A percentile compares a stretch with the other conserved stretches of the same genome.
phyloP scores from a whole-genome alignment of 2,888 invertebrate species.

The Agrochola lychnidis region DNA sequence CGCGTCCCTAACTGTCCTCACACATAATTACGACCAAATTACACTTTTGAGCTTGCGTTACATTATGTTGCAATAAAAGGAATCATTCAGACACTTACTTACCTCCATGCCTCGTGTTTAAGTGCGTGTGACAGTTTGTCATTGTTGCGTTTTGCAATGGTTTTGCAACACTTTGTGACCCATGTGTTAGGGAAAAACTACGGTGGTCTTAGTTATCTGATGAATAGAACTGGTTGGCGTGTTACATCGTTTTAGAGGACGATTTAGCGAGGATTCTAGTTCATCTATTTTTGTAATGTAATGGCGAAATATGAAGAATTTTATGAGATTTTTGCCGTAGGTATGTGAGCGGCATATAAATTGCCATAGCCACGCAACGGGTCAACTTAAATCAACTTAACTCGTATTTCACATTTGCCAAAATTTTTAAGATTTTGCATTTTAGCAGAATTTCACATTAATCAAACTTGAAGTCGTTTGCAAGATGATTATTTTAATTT shows the following conservation, averaged over 20 bases:
- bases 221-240: conserved; percentile 52
- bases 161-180: conserved; percentile 58
- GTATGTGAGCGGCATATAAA: conserved; percentile 9
- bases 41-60: conserved; percentile 58
- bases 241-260: conserved; percentile 46
- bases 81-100: conserved; percentile 62
- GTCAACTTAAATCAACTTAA: conserved; percentile 3
- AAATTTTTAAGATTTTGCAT: neutral
- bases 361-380: neutral
- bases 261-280: conserved; percentile 12
- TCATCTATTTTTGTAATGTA: neutral
- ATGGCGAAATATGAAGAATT: conserved; percentile 10
- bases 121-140: conserved; percentile 67
- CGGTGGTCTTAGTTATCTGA: conserved; percentile 50
- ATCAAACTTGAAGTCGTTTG: neutral
- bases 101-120: conserved; percentile 56
- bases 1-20: conserved; percentile 64
- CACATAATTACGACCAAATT: conserved; percentile 65
- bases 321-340: neutral
- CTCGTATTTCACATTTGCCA: neutral
- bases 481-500: neutral
- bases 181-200: conserved; percentile 55
- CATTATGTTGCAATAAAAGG: conserved; percentile 64
- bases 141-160: conserved; percentile 60
- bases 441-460: neutral